These are phyloP conservation scores for Mystacides longicornis DNA, from an alignment of 2,888 invertebrate species.

Conservation along the genomic window DNA sequence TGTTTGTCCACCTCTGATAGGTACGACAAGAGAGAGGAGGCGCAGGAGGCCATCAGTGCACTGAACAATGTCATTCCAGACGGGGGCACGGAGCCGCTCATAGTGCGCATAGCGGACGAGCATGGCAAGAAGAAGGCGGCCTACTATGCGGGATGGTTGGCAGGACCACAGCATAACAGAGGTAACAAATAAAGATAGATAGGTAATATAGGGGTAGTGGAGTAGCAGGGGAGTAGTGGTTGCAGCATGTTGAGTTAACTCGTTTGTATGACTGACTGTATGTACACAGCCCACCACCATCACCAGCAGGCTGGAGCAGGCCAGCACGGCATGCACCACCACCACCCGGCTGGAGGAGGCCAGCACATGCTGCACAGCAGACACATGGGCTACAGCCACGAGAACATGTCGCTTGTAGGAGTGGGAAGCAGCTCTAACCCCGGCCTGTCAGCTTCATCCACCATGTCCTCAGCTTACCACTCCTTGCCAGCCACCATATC, in stretches of 20 bases:
- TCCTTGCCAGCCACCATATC: slow-evolving; percentile 12
- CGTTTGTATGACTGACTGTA: not conserved
- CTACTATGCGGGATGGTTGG: slow-evolving; percentile 20
- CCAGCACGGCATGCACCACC: not conserved
- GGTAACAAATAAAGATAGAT: not conserved
- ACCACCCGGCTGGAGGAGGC: not conserved
- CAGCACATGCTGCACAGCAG: slow-evolving; percentile 2
- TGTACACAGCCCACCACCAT: not conserved
- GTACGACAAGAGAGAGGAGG: slow-evolving; percentile 81
- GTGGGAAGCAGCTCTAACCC: slow-evolving; percentile 12
- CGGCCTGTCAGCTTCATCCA: not conserved
- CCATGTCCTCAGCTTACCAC: slow-evolving; percentile 7
- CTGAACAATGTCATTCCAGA: slow-evolving; percentile 80
- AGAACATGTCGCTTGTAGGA: slow-evolving; percentile 23
- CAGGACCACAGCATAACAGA: slow-evolving; percentile 14
- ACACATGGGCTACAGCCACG: slow-evolving; percentile 34
- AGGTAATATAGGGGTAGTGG: not conserved
- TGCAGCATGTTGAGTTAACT: not conserved
- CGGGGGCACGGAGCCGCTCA: slow-evolving; percentile 75
- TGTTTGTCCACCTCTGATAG: slow-evolving; percentile 37
- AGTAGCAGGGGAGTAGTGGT: not conserved
- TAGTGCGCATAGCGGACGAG: slow-evolving; percentile 80
- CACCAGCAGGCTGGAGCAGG: not conserved
- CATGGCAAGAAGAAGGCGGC: slow-evolving; percentile 77
- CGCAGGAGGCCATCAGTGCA: slow-evolving; percentile 80